Evolutionary conservation across 2,888 invertebrate species (phyloP).

Genomic region (Mycalesis mineus): DNA sequence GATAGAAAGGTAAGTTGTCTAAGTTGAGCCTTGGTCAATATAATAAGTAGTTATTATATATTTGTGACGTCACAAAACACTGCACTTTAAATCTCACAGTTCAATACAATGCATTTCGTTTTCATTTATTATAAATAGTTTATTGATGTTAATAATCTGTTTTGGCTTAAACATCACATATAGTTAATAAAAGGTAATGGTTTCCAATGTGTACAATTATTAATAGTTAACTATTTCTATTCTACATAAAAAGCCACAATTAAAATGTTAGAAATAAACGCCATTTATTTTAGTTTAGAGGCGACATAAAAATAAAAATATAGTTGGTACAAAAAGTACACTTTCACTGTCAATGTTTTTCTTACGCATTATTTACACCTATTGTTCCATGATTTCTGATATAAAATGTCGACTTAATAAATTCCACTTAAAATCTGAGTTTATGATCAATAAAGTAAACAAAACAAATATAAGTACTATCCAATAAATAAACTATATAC

Average conservation of each 20-base stretch:
- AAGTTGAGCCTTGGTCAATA: not conserved
- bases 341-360: not conserved
- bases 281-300: too few species aligned
- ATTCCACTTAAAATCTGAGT: not conserved
- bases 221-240: not conserved
- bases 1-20: not conserved
- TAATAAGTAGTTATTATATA: not conserved
- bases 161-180: too few species aligned
- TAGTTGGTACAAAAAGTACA: not conserved
- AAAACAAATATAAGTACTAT: constrained; percentile 49
- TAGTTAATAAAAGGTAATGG: too few species aligned
- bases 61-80: too few species aligned
- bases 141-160: too few species aligned
- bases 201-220: too few species aligned
- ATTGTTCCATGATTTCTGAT: too few species aligned
- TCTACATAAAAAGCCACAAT: not conserved
- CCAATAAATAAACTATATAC: constrained; percentile 42
- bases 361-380: not conserved
- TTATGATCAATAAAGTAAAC: constrained; percentile 16
- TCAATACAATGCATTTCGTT: too few species aligned
- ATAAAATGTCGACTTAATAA: not conserved
- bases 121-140: too few species aligned
- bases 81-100: too few species aligned
- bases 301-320: too few species aligned
- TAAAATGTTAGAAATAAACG: too few species aligned